These are phyloP conservation scores for Hyperopisus bebe DNA, from an alignment of 2,113 vertebrate genomes.

Conservation along the genomic window DNA sequence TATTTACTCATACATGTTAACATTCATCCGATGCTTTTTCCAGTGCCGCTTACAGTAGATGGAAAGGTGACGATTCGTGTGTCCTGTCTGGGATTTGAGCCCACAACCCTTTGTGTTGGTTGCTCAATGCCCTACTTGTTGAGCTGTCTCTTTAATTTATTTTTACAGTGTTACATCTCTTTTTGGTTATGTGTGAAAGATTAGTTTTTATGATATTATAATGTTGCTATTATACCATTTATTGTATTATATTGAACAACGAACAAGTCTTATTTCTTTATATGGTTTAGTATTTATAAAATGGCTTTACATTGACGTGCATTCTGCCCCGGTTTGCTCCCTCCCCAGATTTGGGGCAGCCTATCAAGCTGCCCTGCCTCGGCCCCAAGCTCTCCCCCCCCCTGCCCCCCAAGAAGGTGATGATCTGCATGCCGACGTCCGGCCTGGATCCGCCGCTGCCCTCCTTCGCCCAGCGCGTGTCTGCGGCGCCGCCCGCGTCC, in stretches of 20 bases:
- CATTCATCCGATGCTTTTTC: neutral
- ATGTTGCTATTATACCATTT: neutral
- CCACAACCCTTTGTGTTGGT: neutral
- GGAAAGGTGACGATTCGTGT: neutral
- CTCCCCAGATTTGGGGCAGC: slow-evolving; percentile 78
- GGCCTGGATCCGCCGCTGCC: slow-evolving; percentile 72
- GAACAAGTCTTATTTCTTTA: neutral
- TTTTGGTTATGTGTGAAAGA: neutral
- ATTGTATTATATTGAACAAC: neutral
- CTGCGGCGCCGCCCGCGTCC: slow-evolving; percentile 59
- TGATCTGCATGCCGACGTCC: slow-evolving; percentile 90
- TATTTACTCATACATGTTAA: neutral
- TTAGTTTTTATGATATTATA: neutral
- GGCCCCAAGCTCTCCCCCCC: slow-evolving; percentile 92
- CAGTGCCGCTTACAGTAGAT: neutral
- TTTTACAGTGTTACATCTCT: neutral
- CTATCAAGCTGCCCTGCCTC: slow-evolving; percentile 91
- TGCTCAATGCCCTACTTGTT: neutral
- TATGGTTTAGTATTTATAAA: neutral
- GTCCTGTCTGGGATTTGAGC: neutral
- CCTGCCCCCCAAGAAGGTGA: slow-evolving; percentile 97
- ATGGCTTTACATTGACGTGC: neutral
- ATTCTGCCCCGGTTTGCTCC: neutral
- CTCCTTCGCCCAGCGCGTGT: slow-evolving; percentile 74
- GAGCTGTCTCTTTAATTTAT: neutral